Percentiles rank a stretch among this genome's conserved stretches.
phyloP scores from a whole-genome alignment of 2,797 vertebrate genomes.

The Falco novaeseelandiae region DNA sequence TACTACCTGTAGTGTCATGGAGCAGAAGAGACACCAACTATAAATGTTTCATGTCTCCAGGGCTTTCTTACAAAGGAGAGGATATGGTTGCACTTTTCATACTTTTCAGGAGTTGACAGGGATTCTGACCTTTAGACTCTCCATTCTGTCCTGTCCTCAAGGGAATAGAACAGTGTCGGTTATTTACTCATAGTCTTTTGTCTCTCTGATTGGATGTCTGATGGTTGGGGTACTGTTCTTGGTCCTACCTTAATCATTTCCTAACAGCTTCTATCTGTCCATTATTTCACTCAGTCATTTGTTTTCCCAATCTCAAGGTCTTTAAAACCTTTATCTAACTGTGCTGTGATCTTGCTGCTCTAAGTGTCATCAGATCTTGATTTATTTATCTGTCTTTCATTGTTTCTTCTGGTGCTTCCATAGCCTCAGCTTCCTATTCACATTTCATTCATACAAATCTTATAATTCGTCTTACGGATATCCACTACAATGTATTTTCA shows the following conservation, averaged over 20 bases:
- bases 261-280: background rate
- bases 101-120: background rate
- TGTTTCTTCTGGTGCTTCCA: background rate
- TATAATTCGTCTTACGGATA: background rate
- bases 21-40: background rate
- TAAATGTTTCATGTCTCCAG: background rate
- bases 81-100: background rate
- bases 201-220: background rate
- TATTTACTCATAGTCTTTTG: background rate
- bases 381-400: background rate
- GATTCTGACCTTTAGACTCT: background rate
- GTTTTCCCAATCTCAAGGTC: background rate
- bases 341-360: background rate
- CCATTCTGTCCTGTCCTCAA: background rate
- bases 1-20: accelerated
- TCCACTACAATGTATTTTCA: background rate
- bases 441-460: background rate
- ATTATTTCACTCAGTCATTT: background rate
- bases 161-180: background rate
- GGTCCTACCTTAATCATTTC: background rate
- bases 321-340: background rate
- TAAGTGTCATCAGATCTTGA: background rate
- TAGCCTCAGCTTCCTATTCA: background rate
- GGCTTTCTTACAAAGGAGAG: background rate
- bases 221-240: background rate